A percentile compares a stretch with the other conserved stretches of the same genome.
Conservation (phyloP, 2,113 vertebrate species). For the Hippocampus mohnikei region DNA sequence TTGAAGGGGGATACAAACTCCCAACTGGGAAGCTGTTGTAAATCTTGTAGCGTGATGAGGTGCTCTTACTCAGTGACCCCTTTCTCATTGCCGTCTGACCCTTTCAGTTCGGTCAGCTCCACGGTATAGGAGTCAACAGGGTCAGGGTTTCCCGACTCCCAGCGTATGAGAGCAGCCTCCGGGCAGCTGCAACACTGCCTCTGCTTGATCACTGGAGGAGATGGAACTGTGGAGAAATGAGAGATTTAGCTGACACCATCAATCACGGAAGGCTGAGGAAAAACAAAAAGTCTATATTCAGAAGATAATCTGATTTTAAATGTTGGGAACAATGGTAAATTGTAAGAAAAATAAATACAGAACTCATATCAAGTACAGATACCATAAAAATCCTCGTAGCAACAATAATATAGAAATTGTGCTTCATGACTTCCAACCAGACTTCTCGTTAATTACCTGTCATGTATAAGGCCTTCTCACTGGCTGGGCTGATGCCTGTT, state of each 20-base stretch:
- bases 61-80: slow-evolving; percentile 58
- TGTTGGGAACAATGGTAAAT: too few species aligned
- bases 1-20: too few species aligned
- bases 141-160: slow-evolving; percentile 87
- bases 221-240: slow-evolving; percentile 76
- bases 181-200: slow-evolving; percentile 80
- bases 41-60: neutral
- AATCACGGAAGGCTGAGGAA: neutral
- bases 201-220: slow-evolving; percentile 72
- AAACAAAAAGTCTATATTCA: neutral
- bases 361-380: neutral
- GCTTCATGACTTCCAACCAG: neutral
- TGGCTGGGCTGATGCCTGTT: slow-evolving; percentile 83
- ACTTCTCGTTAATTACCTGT: slow-evolving; percentile 76
- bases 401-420: neutral
- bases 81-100: slow-evolving; percentile 22
- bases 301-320: too few species aligned
- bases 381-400: neutral
- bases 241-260: neutral
- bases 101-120: slow-evolving; percentile 77
- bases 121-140: slow-evolving; percentile 91
- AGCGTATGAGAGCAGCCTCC: slow-evolving; percentile 82
- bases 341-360: neutral
- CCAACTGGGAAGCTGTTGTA: too few species aligned
- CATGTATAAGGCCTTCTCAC: slow-evolving; percentile 84